Conservation (phyloP, 2,113 vertebrate genomes). For the Silurus glanis region DNA sequence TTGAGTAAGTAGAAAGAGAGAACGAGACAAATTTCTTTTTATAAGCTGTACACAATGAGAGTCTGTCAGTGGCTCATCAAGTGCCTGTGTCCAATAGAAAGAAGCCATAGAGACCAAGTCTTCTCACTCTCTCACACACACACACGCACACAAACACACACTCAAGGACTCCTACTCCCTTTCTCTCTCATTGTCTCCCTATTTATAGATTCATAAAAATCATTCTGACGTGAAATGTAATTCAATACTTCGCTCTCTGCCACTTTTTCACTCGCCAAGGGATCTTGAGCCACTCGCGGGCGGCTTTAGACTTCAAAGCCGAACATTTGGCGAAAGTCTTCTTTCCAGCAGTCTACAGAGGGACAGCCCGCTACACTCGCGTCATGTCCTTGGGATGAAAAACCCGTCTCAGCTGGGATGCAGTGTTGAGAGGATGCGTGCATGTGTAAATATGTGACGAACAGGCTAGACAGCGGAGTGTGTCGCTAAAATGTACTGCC, state of each 20-base stretch:
- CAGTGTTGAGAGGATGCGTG: conserved; percentile 26
- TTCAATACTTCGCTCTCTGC: conserved; percentile 52
- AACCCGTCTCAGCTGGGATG: conserved; percentile 38
- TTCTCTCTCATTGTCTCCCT: conserved; percentile 49
- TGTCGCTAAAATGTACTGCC: conserved; percentile 6
- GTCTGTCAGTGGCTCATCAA: conserved; percentile 46
- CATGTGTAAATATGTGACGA: conserved; percentile 13
- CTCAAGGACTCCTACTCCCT: conserved; percentile 23
- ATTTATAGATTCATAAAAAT: conserved; percentile 57
- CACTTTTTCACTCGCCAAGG: conserved; percentile 48
- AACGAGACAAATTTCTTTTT: conserved; percentile 49
- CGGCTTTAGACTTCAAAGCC: conserved; percentile 58
- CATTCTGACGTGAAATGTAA: conserved; percentile 55
- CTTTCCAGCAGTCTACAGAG: conserved; percentile 48
- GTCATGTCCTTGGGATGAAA: conserved; percentile 48
- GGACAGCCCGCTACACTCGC: conserved; percentile 28
- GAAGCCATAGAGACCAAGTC: conserved; percentile 19
- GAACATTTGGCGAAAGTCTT: conserved; percentile 57
- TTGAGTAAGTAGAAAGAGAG: conserved; percentile 43
- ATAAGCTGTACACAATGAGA: conserved; percentile 59
- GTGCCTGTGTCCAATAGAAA: conserved; percentile 41
- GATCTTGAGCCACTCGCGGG: conserved; percentile 54
- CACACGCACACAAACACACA: conserved; percentile 36
- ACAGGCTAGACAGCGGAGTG: conserved; percentile 12
- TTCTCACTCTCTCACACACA: conserved; percentile 10